These are phyloP conservation scores for Celastrina argiolus DNA, from an alignment of 2,888 invertebrate species.

Conservation along the genomic window DNA sequence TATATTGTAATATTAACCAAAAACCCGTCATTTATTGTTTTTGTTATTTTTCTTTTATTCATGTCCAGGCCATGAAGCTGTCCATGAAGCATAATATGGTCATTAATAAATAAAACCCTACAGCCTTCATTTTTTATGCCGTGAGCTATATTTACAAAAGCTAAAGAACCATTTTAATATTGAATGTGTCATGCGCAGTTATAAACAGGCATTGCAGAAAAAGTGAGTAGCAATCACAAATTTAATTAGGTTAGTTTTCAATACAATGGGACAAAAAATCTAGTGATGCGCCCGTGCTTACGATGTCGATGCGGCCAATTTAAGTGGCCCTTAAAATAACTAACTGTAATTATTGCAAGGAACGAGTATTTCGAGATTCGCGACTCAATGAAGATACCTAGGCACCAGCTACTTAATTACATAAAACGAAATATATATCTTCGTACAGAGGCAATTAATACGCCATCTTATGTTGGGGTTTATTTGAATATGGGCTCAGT, in stretches of 20 bases:
- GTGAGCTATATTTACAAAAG: constrained; percentile 11
- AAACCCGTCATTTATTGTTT: neutral
- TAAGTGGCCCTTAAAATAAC: constrained; percentile 44
- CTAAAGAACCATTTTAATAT: constrained; percentile 17
- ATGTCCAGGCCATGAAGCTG: neutral
- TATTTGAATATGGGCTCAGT: constrained; percentile 23
- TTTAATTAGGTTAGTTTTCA: constrained; percentile 14
- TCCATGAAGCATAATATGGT: neutral
- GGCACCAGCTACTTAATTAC: constrained; percentile 40
- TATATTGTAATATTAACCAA: neutral
- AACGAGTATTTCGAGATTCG: constrained; percentile 38
- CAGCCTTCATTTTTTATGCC: neutral
- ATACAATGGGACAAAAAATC: constrained; percentile 30
- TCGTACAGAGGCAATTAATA: constrained; percentile 30
- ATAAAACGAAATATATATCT: constrained; percentile 39
- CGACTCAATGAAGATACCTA: constrained; percentile 41
- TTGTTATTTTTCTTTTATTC: neutral
- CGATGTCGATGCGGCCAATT: constrained; percentile 31
- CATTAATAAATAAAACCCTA: constrained; percentile 11
- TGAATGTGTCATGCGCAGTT: constrained; percentile 15
- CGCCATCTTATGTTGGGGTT: constrained; percentile 23
- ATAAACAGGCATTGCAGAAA: neutral
- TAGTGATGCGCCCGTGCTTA: constrained; percentile 21
- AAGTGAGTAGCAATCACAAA: constrained; percentile 4
- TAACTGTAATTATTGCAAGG: constrained; percentile 35